Conservation (phyloP, 2,797 vertebrate genomes). For the Sciaenops ocellatus region DNA sequence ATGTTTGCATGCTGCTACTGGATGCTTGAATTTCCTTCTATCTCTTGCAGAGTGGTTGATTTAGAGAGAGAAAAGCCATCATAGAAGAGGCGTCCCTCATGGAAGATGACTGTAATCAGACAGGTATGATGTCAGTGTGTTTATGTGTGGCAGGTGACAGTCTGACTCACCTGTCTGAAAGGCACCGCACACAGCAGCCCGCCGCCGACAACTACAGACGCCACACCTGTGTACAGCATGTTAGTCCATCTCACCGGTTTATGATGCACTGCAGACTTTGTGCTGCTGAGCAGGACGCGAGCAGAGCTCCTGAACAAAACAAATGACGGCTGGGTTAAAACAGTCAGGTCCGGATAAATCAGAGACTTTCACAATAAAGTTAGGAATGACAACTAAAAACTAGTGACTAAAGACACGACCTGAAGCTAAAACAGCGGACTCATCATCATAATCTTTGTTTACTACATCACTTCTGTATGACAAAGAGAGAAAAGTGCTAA, state of each 20-base stretch:
- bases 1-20: too few species aligned
- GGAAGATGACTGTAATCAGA: neutral
- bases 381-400: too few species aligned
- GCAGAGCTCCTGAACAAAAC: slow-evolving; percentile 67
- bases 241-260: slow-evolving; percentile 56
- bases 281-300: slow-evolving; percentile 52
- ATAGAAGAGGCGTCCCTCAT: too few species aligned
- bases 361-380: too few species aligned
- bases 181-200: slow-evolving; percentile 80
- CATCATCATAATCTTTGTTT: neutral
- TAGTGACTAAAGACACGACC: too few species aligned
- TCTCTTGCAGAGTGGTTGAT: too few species aligned
- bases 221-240: slow-evolving; percentile 37
- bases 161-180: slow-evolving; percentile 78
- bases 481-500: neutral
- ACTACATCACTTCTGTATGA: neutral
- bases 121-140: neutral
- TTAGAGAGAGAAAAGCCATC: too few species aligned
- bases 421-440: neutral
- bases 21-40: too few species aligned
- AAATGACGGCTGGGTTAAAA: neutral
- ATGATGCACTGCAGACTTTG: slow-evolving; percentile 40
- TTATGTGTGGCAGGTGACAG: neutral
- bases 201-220: slow-evolving; percentile 67
- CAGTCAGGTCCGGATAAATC: too few species aligned